Conservation (phyloP, 1,140 invertebrate genomes). For the Parasteatoda tepidariorum region DNA sequence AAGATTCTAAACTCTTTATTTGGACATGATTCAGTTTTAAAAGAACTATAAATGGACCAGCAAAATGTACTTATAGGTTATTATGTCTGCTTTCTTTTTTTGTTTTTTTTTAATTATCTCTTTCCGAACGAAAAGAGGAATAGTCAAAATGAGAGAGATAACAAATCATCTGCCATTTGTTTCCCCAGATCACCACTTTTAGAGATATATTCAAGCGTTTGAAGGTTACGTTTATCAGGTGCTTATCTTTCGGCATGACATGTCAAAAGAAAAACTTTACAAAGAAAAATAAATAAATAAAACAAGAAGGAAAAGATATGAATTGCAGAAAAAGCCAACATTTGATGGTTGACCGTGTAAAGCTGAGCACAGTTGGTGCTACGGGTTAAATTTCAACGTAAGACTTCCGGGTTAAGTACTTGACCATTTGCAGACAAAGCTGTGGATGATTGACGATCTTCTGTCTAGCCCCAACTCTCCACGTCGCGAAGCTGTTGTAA, state of each 20-base stretch:
- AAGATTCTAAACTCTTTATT: too few relatives aligned
- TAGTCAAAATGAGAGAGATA: constrained; percentile 44
- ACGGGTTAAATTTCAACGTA: too few relatives aligned
- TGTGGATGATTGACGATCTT: too few relatives aligned
- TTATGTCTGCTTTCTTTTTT: constrained; percentile 15
- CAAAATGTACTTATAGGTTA: too few relatives aligned
- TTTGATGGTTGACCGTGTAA: too few relatives aligned
- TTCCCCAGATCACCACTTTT: constrained; percentile 58
- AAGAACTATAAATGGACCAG: too few relatives aligned
- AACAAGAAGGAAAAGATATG: background rate
- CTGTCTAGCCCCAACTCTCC: too few relatives aligned
- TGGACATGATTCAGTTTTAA: too few relatives aligned
- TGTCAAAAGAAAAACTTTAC: constrained; percentile 52
- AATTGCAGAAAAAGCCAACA: constrained; percentile 14
- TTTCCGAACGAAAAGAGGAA: constrained; percentile 31
- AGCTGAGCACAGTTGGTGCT: too few relatives aligned
- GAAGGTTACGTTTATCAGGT: constrained; percentile 53
- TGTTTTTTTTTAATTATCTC: background rate
- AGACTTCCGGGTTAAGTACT: too few relatives aligned
- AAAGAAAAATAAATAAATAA: constrained; percentile 3
- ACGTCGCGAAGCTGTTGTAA: too few relatives aligned
- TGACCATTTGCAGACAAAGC: too few relatives aligned
- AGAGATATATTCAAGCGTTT: constrained; percentile 56
- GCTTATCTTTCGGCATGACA: constrained; percentile 54
- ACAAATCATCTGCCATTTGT: constrained; percentile 55